Evolutionary conservation across 2,888 invertebrate genomes (phyloP).

Genomic region (Phasia obesa): DNA sequence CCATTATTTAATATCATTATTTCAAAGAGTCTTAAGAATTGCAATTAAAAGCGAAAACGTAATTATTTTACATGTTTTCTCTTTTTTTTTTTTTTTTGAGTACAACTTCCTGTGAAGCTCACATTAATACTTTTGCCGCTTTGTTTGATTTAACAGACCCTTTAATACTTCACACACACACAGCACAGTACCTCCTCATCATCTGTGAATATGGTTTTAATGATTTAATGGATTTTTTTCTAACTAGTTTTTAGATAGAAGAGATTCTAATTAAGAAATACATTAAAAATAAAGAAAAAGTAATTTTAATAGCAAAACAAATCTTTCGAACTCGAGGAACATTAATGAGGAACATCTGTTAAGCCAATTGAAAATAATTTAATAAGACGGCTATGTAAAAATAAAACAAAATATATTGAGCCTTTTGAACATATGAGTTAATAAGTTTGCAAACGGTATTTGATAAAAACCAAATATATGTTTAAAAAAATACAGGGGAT

Average conservation of each 20-base stretch:
- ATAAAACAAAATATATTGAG: background rate
- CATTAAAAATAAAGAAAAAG: conserved; percentile 50
- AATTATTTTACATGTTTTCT: background rate
- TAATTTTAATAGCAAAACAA: conserved; percentile 41
- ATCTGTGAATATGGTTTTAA: conserved; percentile 45
- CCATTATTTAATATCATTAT: conserved; percentile 8
- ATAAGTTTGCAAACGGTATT: too few species aligned
- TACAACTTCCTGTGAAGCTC: background rate
- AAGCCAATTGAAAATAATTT: conserved; percentile 53
- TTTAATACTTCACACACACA: conserved; percentile 2
- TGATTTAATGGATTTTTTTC: conserved; percentile 51
- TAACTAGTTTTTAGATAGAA: background rate
- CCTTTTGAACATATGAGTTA: too few species aligned
- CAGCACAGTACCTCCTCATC: background rate
- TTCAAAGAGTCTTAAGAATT: conserved; percentile 2
- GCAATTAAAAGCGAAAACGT: conserved; percentile 20
- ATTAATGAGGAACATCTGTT: conserved; percentile 55
- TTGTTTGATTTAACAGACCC: background rate
- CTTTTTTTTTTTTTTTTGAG: background rate
- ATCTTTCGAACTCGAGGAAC: conserved; percentile 1
- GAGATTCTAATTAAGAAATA: conserved; percentile 53
- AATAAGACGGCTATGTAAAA: conserved; percentile 7
- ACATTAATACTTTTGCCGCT: background rate
- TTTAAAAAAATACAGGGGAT: too few species aligned
- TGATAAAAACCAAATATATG: too few species aligned